Percentiles rank a stretch among this genome's conserved stretches.
phyloP scores from a whole-genome alignment of 2,113 vertebrate genomes.

The Nipponia nippon region DNA sequence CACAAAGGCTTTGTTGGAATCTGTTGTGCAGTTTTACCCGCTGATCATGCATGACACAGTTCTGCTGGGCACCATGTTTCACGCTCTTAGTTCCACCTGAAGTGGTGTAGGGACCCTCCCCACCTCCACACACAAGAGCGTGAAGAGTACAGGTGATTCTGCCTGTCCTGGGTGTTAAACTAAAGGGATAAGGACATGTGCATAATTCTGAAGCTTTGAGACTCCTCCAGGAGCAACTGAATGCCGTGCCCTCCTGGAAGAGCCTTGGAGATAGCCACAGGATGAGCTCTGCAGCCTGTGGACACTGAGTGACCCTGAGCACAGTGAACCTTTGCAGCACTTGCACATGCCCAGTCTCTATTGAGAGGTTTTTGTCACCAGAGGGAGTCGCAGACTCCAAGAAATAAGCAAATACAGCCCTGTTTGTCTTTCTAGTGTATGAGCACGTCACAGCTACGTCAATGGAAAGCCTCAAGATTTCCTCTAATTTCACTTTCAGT shows the following conservation, averaged over 20 bases:
- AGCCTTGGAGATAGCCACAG: neutral
- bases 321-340: neutral
- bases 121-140: neutral
- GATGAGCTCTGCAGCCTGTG: neutral
- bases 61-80: neutral
- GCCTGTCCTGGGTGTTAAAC: neutral
- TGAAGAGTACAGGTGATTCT: neutral
- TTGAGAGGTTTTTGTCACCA: slow-evolving; percentile 6
- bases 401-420: neutral
- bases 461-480: slow-evolving; percentile 12
- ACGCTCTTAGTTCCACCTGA: neutral
- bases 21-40: accelerated
- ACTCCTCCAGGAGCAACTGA: neutral
- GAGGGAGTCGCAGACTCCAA: slow-evolving; percentile 3
- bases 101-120: neutral
- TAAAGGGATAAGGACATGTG: neutral
- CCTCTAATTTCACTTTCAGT: slow-evolving; percentile 2
- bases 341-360: accelerated
- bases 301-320: neutral
- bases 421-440: neutral
- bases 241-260: neutral
- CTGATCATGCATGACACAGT: neutral
- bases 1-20: neutral
- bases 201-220: neutral
- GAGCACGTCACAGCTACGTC: neutral